Percentiles rank a stretch among this genome's conserved stretches.
Conservation (phyloP, 1,140 invertebrate genomes). For the Aphaenogaster floridana region DNA sequence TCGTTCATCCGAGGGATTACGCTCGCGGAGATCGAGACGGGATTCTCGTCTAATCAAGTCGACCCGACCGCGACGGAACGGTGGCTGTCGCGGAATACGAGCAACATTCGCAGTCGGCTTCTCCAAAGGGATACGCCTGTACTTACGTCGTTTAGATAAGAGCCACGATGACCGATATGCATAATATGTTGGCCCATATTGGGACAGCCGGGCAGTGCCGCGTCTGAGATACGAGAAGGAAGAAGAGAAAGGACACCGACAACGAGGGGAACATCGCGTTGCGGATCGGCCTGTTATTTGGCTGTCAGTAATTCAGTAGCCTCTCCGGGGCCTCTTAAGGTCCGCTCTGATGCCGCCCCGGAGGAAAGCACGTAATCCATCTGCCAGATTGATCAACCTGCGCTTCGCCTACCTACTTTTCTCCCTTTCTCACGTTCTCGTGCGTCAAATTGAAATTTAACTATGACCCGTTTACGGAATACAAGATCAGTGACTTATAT, state of each 20-base stretch:
- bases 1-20: constrained; percentile 28
- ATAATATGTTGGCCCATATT: constrained; percentile 83
- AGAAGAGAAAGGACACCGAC: constrained; percentile 77
- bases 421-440: constrained; percentile 30
- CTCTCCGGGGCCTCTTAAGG: constrained; percentile 73
- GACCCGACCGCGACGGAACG: constrained; percentile 66
- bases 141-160: constrained; percentile 83
- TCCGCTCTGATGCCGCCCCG: constrained; percentile 72
- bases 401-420: constrained; percentile 62
- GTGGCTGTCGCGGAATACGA: constrained; percentile 61
- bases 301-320: constrained; percentile 84
- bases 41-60: constrained; percentile 73
- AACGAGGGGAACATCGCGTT: constrained; percentile 72
- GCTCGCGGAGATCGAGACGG: constrained; percentile 1
- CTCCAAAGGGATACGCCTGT: constrained; percentile 78
- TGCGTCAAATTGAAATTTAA: constrained; percentile 43
- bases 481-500: constrained; percentile 1
- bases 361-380: constrained; percentile 76
- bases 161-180: constrained; percentile 80
- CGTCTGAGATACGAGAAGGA: constrained; percentile 54
- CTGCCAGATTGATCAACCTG: constrained; percentile 78
- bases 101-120: constrained; percentile 81
- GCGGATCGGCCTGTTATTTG: constrained; percentile 82
- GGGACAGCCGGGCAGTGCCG: constrained; percentile 72
- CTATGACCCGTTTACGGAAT: constrained; percentile 22